phyloP scores from a whole-genome alignment of 2,113 vertebrate species.

The Paratilapia polleni region DNA sequence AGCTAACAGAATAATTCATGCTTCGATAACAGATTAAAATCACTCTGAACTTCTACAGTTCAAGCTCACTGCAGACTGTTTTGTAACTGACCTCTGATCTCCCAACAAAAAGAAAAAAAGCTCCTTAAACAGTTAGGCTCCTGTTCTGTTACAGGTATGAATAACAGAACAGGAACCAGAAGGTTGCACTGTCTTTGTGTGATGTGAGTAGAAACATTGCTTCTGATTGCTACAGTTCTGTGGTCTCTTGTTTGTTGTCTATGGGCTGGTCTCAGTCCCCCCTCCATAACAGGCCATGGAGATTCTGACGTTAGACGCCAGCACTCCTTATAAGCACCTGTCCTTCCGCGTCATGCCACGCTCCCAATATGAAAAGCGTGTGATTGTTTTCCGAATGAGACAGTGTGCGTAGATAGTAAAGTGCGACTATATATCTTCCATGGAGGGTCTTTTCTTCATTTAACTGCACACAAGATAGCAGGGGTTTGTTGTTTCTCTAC shows the following conservation, averaged over 20 bases:
- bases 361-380: constrained; percentile 67
- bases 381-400: constrained; percentile 74
- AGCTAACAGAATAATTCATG: not conserved
- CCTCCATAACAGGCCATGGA: constrained; percentile 59
- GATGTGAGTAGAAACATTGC: not conserved
- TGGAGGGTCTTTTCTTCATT: constrained; percentile 11
- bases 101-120: not conserved
- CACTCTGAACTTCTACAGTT: not conserved
- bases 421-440: constrained; percentile 39
- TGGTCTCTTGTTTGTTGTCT: constrained; percentile 6
- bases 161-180: not conserved
- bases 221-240: constrained; percentile 51
- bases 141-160: not conserved
- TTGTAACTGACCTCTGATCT: constrained; percentile 10
- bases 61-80: not conserved
- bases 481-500: not conserved
- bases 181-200: not conserved
- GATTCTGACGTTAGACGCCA: constrained; percentile 58
- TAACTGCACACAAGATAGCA: not conserved
- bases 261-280: constrained; percentile 31
- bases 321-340: constrained; percentile 69
- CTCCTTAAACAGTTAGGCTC: not conserved
- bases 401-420: constrained; percentile 40
- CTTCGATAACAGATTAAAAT: not conserved
- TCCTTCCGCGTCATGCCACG: constrained; percentile 45